Evolutionary conservation across 37 sponge, comb jelly and placozoan genomes (phyloP).

Genomic region (Beroe forskalii): DNA sequence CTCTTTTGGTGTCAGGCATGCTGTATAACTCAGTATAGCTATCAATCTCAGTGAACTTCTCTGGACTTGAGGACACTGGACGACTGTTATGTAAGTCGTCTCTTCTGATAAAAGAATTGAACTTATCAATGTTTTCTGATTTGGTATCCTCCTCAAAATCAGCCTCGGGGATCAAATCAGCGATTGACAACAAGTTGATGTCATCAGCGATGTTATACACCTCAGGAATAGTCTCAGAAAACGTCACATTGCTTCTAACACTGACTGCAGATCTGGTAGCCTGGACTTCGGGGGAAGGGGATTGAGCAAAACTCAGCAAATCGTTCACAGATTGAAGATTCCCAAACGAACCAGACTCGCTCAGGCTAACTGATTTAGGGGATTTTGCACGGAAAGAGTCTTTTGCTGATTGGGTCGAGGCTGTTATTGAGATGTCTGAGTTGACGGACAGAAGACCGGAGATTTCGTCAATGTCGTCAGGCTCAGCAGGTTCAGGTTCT

Average conservation of each 20-base stretch:
- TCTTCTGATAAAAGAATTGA: neutral
- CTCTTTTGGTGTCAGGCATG: neutral
- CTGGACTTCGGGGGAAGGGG: neutral
- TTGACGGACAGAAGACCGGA: constrained; percentile 1
- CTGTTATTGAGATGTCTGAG: constrained; percentile 41
- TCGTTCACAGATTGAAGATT: constrained; percentile 58
- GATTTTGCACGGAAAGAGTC: neutral
- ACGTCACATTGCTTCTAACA: constrained; percentile 27
- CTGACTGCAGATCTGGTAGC: constrained; percentile 37
- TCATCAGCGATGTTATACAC: constrained; percentile 56
- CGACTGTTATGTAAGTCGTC: neutral
- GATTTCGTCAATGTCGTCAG: neutral
- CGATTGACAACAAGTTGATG: constrained; percentile 31
- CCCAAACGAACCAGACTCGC: neutral
- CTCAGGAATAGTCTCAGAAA: constrained; percentile 9
- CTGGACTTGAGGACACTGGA: neutral
- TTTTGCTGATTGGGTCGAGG: neutral
- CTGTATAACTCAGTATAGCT: neutral
- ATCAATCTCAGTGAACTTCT: constrained; percentile 3
- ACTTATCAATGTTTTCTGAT: neutral
- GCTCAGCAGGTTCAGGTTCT: neutral
- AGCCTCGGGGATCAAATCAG: constrained; percentile 21
- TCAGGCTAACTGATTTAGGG: neutral
- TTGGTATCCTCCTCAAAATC: neutral
- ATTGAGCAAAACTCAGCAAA: neutral